Evolutionary conservation across 2,888 invertebrate species (phyloP), one percentile per base, ranked within the genome.

Genomic region (Zygogramma bicolorata): DNA sequence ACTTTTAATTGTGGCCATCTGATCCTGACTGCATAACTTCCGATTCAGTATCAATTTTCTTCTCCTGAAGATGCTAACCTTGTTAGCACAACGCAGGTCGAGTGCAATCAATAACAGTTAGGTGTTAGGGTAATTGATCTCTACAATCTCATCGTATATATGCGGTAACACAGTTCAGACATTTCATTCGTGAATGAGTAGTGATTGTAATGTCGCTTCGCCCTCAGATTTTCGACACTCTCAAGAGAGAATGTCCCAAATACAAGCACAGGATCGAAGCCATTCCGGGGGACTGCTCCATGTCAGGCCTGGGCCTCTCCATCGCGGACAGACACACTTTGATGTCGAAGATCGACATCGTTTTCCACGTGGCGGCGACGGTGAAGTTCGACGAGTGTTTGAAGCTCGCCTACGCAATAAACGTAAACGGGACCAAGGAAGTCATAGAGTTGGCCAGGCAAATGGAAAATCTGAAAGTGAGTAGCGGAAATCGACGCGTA

Each of bases 301-400:
- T 90, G 0, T 90, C 92, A 0, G 92, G 91, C 0, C 86, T 94
- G 2, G 93, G 93, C 0, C 86, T 94, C 29, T 90, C 89, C 0
- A 83, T 90, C 0, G 87, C 87, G 5, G 92, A 93, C 81, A 90
- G 92, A 76, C 89, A 90, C 79, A 88, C 88, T 73, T 86, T 93
- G 2, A 88, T 88, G 0, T 90, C 92, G 3, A 91, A 93, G 85
- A 92, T 95, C 59, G 89, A 92, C 79, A 87, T 93, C 69, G 89
- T 92, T 7, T 93, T 98, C 86, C 97, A 98, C 84, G 94, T 94
- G 7, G 98, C 98, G 0, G 98, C 98, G 0, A 97, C 97, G 0
- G 95, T 98, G 4, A 91, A 93, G 81, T 97, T 97, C 81, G 95
- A 96, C 85, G 97, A 97, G 83, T 92, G 92, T 59, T 88, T 97